A percentile compares a stretch with the other conserved stretches of the same genome.
These are phyloP conservation scores for Coremacera marginata DNA, from an alignment of 2,888 invertebrate species.

Conservation along the genomic window DNA sequence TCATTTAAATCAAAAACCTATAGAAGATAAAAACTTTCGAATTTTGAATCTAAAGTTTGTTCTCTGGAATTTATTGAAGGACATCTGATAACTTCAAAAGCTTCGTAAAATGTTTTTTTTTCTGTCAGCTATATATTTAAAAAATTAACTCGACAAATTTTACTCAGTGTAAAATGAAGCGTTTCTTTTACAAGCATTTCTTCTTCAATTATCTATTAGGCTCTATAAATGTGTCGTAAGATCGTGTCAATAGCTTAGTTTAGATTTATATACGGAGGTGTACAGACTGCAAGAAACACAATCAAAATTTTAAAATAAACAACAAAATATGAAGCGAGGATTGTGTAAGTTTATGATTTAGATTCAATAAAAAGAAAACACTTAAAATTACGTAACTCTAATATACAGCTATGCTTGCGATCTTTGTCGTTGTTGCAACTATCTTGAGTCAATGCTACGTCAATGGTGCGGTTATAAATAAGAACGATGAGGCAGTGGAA, in stretches of 20 bases:
- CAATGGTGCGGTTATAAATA: constrained; percentile 41
- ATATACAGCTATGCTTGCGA: constrained; percentile 34
- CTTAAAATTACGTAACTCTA: background rate
- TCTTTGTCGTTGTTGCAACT: background rate
- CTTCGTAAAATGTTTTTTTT: too few relatives aligned
- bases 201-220: too few relatives aligned
- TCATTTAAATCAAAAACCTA: too few relatives aligned
- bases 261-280: constrained; percentile 10
- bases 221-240: background rate
- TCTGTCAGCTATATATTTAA: too few relatives aligned
- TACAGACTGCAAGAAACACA: background rate
- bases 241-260: constrained; percentile 30
- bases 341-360: constrained; percentile 48
- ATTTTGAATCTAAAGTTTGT: too few relatives aligned
- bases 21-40: too few relatives aligned
- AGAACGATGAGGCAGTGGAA: constrained; percentile 45
- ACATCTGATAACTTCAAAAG: too few relatives aligned
- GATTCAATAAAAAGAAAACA: constrained; percentile 30
- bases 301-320: background rate
- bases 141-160: too few relatives aligned
- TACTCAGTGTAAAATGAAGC: too few relatives aligned
- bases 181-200: too few relatives aligned
- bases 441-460: background rate
- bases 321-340: constrained; percentile 45
- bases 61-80: too few relatives aligned